A percentile compares a stretch with the other conserved stretches of the same genome.
Conservation (phyloP, 2,888 invertebrate genomes). For the Lordiphosa andalusiaca region DNA sequence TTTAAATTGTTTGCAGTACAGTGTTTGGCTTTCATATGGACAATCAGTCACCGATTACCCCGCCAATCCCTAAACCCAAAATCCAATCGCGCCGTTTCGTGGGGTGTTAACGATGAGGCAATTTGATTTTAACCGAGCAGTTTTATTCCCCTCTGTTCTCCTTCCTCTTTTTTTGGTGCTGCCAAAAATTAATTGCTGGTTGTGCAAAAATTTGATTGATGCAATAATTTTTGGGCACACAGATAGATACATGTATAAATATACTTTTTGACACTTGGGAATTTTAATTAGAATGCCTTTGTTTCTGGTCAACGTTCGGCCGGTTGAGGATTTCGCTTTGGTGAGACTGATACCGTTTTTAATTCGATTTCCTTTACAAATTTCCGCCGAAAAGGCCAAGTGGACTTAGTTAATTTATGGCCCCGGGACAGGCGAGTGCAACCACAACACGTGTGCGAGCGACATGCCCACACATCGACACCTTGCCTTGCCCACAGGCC, state of each 20-base stretch:
- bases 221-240: constrained; percentile 23
- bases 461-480: constrained; percentile 74
- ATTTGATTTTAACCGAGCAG: constrained; percentile 26
- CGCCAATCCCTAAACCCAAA: constrained; percentile 14
- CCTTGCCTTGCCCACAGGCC: constrained; percentile 37
- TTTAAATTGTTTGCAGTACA: constrained; percentile 3
- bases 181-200: constrained; percentile 39
- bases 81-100: constrained; percentile 29
- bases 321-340: constrained; percentile 38
- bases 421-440: constrained; percentile 43
- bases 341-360: constrained; percentile 56
- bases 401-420: constrained; percentile 63
- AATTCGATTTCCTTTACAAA: constrained; percentile 69
- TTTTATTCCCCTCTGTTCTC: constrained; percentile 12
- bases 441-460: constrained; percentile 43
- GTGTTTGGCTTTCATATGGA: constrained; percentile 23
- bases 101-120: constrained; percentile 43
- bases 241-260: constrained; percentile 36
- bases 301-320: constrained; percentile 22
- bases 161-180: constrained; percentile 3
- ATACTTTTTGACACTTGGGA: constrained; percentile 42
- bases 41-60: constrained; percentile 40
- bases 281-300: constrained; percentile 65
- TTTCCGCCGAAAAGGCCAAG: constrained; percentile 54
- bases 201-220: constrained; percentile 61